phyloP scores from a whole-genome alignment of 2,797 vertebrate genomes.

The Philypnodon macrostomus region DNA sequence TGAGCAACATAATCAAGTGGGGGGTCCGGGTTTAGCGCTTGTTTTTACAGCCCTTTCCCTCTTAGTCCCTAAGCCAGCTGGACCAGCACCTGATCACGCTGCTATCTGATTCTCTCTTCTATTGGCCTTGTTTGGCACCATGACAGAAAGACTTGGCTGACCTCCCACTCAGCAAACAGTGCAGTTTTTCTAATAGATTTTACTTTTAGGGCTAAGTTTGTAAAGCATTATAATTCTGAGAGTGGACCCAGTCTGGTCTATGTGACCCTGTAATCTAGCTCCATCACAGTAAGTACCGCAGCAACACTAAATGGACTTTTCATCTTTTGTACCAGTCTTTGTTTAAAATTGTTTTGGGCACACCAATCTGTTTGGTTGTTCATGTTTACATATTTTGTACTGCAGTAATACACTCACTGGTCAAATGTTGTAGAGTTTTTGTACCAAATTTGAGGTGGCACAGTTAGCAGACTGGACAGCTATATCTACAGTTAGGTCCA shows the following conservation, averaged over 20 bases:
- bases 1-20: background rate
- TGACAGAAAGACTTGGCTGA: slow-evolving; percentile 5
- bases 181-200: slow-evolving; percentile 12
- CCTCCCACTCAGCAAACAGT: slow-evolving; percentile 7
- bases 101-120: slow-evolving; percentile 12
- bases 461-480: no score
- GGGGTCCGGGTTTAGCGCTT: background rate
- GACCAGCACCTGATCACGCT: slow-evolving; percentile 13
- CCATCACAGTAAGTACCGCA: background rate
- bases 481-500: no score
- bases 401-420: no score
- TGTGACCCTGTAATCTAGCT: slow-evolving; percentile 2
- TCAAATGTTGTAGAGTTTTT: no score
- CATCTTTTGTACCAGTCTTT: background rate
- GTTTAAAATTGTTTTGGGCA: no score
- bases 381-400: background rate
- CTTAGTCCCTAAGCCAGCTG: slow-evolving; percentile 8
- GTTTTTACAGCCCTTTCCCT: slow-evolving; percentile 13
- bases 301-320: slow-evolving; percentile 1
- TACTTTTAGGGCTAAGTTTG: slow-evolving; percentile 9
- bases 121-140: slow-evolving; percentile 4
- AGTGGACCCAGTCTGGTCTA: background rate
- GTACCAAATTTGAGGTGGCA: no score
- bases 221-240: slow-evolving; percentile 1
- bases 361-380: no score